A percentile compares a stretch with the other conserved stretches of the same genome.
Evolutionary conservation across 2,888 invertebrate genomes (phyloP).

Genomic region (Encarsia formosa): DNA sequence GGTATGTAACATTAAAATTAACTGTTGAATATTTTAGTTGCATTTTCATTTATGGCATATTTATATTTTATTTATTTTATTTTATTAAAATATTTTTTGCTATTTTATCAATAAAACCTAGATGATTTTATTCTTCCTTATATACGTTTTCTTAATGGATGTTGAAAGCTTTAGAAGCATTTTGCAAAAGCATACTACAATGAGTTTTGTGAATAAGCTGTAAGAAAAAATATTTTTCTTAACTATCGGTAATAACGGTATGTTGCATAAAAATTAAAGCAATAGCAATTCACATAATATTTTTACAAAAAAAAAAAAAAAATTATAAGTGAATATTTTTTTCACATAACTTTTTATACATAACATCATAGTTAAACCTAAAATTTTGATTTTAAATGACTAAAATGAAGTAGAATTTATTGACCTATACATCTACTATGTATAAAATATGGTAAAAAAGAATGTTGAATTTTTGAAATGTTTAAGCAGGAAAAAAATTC

Average conservation of each 20-base stretch:
- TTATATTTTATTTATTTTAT: constrained; percentile 13
- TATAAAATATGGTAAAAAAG: neutral
- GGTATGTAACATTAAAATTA: too few species aligned
- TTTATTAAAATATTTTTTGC: constrained; percentile 15
- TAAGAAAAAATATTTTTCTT: neutral
- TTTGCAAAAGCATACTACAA: constrained; percentile 16
- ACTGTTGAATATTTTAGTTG: constrained; percentile 16
- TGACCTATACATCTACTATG: neutral
- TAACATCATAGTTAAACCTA: constrained; percentile 1
- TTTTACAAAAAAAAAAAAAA: neutral
- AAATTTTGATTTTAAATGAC: neutral
- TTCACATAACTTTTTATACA: neutral
- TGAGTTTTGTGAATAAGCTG: neutral
- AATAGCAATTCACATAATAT: neutral
- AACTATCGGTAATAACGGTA: constrained; percentile 11
- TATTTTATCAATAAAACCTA: constrained; percentile 9
- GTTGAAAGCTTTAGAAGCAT: constrained; percentile 10
- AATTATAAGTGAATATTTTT: neutral
- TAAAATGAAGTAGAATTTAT: constrained; percentile 3
- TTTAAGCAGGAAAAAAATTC: constrained; percentile 1
- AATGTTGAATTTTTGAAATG: constrained; percentile 13
- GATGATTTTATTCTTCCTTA: constrained; percentile 2
- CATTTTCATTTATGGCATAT: constrained; percentile 26
- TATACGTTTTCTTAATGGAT: neutral
- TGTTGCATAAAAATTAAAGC: constrained; percentile 5